phyloP scores from a whole-genome alignment of 2,113 vertebrate genomes.

The Sterrhoptilus dennistouni region DNA sequence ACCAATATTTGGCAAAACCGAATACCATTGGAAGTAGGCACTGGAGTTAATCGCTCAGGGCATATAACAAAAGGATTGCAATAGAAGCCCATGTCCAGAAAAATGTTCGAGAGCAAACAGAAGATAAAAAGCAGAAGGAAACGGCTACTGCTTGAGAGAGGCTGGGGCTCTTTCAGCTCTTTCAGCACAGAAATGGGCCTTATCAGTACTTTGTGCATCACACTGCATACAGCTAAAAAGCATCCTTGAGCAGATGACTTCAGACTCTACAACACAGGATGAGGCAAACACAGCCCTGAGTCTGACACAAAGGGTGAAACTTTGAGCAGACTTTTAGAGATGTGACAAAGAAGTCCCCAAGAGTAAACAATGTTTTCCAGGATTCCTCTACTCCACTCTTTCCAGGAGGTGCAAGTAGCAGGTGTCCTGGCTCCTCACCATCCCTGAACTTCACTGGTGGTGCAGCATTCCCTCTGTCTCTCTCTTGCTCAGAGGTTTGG shows the following conservation, averaged over 20 bases:
- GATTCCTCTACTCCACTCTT: background rate
- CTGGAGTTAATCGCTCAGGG: background rate
- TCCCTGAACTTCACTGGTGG: background rate
- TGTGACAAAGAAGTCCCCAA: background rate
- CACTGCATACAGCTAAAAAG: background rate
- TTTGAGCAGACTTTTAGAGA: background rate
- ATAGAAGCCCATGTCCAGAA: background rate
- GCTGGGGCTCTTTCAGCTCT: background rate
- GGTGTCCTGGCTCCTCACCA: slow-evolving; percentile 1
- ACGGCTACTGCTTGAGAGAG: background rate
- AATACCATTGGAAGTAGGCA: background rate
- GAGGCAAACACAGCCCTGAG: background rate
- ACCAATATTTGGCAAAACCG: background rate
- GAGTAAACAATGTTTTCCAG: background rate
- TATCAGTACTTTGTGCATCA: background rate
- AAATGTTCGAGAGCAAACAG: background rate
- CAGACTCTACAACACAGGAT: background rate
- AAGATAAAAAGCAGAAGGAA: background rate
- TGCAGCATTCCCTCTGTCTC: slow-evolving; percentile 31
- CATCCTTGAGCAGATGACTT: background rate
- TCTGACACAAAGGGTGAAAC: background rate
- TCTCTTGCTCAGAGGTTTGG: slow-evolving; percentile 50
- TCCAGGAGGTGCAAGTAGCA: background rate
- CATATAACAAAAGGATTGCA: background rate
- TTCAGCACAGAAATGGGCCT: background rate